Conservation (phyloP, 2,888 invertebrate species). For the Papilio gigon region DNA sequence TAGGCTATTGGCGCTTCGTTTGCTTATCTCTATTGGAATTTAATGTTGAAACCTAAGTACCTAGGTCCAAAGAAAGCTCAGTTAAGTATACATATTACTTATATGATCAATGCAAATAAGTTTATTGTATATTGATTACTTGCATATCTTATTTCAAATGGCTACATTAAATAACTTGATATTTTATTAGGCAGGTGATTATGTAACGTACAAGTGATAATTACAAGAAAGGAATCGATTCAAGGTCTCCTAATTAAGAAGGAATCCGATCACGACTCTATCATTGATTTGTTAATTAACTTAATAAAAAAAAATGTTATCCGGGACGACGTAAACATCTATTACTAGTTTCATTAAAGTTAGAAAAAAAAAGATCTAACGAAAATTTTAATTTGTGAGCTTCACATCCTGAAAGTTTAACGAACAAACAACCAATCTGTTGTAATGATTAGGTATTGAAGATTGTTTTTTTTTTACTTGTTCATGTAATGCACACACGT, state of each 20-base stretch:
- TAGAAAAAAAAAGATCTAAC: conserved; percentile 25
- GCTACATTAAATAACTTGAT: background rate
- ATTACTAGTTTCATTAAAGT: conserved; percentile 18
- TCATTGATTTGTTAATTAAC: conserved; percentile 15
- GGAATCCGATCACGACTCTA: conserved; percentile 13
- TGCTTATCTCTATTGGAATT: too few species aligned
- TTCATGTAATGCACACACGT: conserved; percentile 41
- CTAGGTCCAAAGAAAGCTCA: too few species aligned
- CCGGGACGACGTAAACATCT: conserved; percentile 22
- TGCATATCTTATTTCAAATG: background rate
- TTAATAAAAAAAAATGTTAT: conserved; percentile 10
- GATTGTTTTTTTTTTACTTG: conserved; percentile 25
- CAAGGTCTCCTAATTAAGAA: conserved; percentile 15
- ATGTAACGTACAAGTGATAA: conserved; percentile 8
- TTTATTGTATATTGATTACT: too few species aligned
- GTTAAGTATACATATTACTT: too few species aligned
- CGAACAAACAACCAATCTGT: conserved; percentile 29
- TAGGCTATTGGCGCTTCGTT: too few species aligned
- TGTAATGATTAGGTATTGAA: conserved; percentile 38
- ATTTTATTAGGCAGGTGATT: background rate
- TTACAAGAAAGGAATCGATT: conserved; percentile 20
- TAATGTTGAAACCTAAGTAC: too few species aligned
- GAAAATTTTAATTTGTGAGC: conserved; percentile 34
- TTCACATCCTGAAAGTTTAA: conserved; percentile 40
- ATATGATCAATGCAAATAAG: too few species aligned